Evolutionary conservation across 2,113 vertebrate species (phyloP).

Genomic region (Tichodroma muraria): DNA sequence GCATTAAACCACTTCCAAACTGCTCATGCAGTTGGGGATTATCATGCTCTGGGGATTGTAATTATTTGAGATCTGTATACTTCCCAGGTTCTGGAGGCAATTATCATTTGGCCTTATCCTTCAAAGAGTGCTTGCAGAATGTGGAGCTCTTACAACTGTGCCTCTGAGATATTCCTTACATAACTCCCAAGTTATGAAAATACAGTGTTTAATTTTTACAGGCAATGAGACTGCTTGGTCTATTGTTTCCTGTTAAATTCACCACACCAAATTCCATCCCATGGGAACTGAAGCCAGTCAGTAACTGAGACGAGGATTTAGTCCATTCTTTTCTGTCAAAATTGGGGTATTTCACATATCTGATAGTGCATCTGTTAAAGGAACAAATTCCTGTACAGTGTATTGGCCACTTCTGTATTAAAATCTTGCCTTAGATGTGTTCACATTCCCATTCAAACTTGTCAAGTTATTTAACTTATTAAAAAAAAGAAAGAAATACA

Average conservation of each 20-base stretch:
- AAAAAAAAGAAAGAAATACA: neutral
- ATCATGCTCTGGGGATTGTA: slow-evolving; percentile 17
- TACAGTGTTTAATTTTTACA: slow-evolving; percentile 49
- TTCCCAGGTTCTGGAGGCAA: slow-evolving; percentile 49
- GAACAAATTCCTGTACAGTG: neutral
- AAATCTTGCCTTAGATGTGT: neutral
- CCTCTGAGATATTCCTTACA: slow-evolving; percentile 51
- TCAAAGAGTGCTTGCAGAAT: slow-evolving; percentile 22
- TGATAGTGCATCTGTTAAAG: neutral
- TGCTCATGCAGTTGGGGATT: neutral
- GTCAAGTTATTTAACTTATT: neutral
- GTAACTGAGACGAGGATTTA: slow-evolving; percentile 25
- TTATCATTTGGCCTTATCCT: slow-evolving; percentile 54
- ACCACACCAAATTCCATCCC: slow-evolving; percentile 25
- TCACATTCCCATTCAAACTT: neutral
- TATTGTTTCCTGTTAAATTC: slow-evolving; percentile 58
- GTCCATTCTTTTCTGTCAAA: slow-evolving; percentile 24
- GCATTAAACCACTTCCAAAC: slow-evolving; percentile 23
- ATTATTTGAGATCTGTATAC: slow-evolving; percentile 27
- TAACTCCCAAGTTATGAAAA: slow-evolving; percentile 62
- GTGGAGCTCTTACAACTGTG: neutral
- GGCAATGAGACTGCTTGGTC: slow-evolving; percentile 41
- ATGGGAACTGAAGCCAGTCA: slow-evolving; percentile 17
- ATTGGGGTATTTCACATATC: slow-evolving; percentile 12
- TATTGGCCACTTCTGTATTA: neutral